These are phyloP conservation scores for Procambarus virginalis DNA, from an alignment of 1,140 invertebrate species.

Conservation along the genomic window DNA sequence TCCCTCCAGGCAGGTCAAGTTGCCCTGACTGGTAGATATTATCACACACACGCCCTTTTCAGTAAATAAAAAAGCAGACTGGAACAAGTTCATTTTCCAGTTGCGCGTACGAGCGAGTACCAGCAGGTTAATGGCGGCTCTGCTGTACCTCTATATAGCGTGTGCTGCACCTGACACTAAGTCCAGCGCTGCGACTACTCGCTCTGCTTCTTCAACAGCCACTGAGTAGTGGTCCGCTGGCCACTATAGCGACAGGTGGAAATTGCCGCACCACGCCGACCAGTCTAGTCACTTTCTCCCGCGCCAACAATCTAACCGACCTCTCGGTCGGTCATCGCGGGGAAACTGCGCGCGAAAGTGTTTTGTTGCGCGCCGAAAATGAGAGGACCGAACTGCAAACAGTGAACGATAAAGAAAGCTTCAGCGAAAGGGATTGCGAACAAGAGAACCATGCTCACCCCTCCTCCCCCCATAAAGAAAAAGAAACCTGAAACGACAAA, in stretches of 20 bases:
- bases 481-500: background rate
- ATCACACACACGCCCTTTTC: no score
- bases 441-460: background rate
- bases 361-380: background rate
- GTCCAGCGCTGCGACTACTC: background rate
- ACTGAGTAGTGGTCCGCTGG: background rate
- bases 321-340: background rate
- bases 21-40: no score
- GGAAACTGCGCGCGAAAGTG: conserved; percentile 4
- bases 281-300: background rate
- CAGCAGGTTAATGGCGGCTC: no score
- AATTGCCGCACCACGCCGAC: background rate
- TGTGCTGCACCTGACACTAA: background rate
- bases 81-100: no score
- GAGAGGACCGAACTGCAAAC: background rate
- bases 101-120: no score
- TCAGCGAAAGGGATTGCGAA: background rate
- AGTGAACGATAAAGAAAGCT: background rate
- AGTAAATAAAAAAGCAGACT: no score
- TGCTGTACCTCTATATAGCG: no score
- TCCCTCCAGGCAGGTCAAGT: no score
- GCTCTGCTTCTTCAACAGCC: conserved; percentile 3
- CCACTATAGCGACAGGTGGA: background rate
- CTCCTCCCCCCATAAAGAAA: background rate
- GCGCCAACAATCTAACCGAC: background rate